phyloP scores from a whole-genome alignment of 2,113 vertebrate species.

The Morone chrysops region DNA sequence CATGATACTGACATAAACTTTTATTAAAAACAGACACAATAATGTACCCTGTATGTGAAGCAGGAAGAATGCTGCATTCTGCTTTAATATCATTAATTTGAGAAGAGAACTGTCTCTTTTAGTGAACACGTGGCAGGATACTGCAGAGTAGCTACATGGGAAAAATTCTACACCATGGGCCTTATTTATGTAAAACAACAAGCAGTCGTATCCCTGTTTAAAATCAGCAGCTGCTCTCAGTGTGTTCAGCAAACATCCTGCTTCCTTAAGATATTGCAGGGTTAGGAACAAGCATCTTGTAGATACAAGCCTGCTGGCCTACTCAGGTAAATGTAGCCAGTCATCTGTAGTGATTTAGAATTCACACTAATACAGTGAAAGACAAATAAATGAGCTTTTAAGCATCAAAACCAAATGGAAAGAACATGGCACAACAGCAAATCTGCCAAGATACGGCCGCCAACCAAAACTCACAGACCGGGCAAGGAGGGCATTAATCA shows the following conservation, averaged over 20 bases:
- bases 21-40: constrained; percentile 2
- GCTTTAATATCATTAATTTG: not conserved
- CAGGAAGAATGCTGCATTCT: not conserved
- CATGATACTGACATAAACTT: not conserved
- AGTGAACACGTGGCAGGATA: not conserved
- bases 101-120: not conserved
- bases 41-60: not conserved
- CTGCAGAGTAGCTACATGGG: not conserved
- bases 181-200: not conserved
- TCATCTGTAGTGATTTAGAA: not conserved
- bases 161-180: not conserved
- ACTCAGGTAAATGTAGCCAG: not conserved
- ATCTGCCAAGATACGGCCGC: no score
- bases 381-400: not conserved
- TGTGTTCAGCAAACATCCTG: not conserved
- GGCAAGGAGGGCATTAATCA: no score
- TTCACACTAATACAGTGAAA: not conserved
- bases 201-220: not conserved
- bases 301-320: not conserved
- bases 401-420: no score
- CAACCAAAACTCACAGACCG: no score
- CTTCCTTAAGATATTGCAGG: not conserved
- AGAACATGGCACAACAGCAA: no score
- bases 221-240: not conserved
- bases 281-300: not conserved